These are phyloP conservation scores for Paedocypris sp. DNA, from an alignment of 2,113 vertebrate species.

Conservation along the genomic window DNA sequence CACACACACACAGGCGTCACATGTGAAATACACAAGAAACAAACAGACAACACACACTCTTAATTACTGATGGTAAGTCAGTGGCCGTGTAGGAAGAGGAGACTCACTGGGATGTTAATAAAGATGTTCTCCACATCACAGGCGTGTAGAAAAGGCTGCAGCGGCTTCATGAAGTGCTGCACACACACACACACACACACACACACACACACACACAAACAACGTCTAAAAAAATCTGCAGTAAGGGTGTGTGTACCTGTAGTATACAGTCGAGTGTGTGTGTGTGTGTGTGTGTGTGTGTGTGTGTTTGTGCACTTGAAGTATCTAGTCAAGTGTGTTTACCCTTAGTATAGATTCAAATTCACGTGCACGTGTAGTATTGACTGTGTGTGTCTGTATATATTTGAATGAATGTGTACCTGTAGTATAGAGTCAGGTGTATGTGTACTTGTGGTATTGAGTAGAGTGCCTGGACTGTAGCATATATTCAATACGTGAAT, in stretches of 20 bases:
- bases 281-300: conserved; percentile 4
- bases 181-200: neutral
- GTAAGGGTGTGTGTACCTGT: neutral
- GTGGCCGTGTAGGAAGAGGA: neutral
- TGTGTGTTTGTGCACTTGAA: neutral
- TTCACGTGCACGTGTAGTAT: conserved; percentile 75
- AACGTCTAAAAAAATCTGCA: neutral
- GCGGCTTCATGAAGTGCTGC: conserved; percentile 81
- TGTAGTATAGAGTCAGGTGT: too few relatives aligned
- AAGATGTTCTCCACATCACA: conserved; percentile 80
- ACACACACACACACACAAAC: neutral
- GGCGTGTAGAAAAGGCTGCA: conserved; percentile 66
- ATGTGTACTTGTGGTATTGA: too few relatives aligned
- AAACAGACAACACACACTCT: neutral
- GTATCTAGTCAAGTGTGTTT: too few relatives aligned
- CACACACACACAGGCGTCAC: conserved; percentile 14
- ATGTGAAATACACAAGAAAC: neutral
- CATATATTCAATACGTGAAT: too few relatives aligned
- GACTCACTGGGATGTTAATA: conserved; percentile 72
- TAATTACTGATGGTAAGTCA: too few relatives aligned
- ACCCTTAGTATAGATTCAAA: too few relatives aligned
- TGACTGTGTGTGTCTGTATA: conserved; percentile 77
- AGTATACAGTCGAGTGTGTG: neutral
- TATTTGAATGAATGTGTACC: conserved; percentile 50
- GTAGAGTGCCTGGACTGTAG: too few relatives aligned